A percentile compares a stretch with the other conserved stretches of the same genome.
Evolutionary conservation across 30 jellyfish, hydroid and myxozoan species (phyloP).

Genomic region (Sanderia malayensis): DNA sequence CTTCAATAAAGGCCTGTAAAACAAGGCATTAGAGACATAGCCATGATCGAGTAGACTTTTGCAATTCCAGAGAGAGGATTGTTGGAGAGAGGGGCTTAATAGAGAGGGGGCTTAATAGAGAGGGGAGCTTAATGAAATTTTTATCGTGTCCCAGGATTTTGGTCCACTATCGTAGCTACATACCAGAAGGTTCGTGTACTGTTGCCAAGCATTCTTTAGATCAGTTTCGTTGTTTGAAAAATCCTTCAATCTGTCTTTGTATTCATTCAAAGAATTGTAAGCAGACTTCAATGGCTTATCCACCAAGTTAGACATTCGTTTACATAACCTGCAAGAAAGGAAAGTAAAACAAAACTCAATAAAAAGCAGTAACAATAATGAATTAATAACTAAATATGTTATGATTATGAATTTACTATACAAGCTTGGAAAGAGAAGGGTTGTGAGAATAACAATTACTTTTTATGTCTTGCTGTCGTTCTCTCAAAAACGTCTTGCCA

Average conservation of each 20-base stretch:
- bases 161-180: too few relatives aligned
- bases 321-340: constrained; percentile 35
- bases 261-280: background rate
- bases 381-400: too few relatives aligned
- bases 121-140: too few relatives aligned
- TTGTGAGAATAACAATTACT: too few relatives aligned
- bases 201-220: constrained; percentile 28
- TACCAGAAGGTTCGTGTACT: constrained; percentile 30
- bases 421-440: too few relatives aligned
- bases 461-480: constrained; percentile 44
- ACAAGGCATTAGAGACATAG: too few relatives aligned
- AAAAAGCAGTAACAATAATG: background rate
- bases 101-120: too few relatives aligned
- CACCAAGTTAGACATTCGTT: constrained; percentile 6
- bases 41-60: too few relatives aligned
- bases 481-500: constrained; percentile 50
- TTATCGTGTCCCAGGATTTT: too few relatives aligned
- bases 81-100: too few relatives aligned
- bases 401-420: too few relatives aligned
- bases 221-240: constrained; percentile 13
- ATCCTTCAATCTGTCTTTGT: constrained; percentile 26
- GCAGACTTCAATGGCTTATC: constrained; percentile 37
- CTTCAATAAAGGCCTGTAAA: constrained; percentile 35
- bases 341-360: background rate
- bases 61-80: too few relatives aligned